These are phyloP conservation scores for Temnothorax longispinosus DNA, from an alignment of 1,140 invertebrate genomes.

Conservation along the genomic window DNA sequence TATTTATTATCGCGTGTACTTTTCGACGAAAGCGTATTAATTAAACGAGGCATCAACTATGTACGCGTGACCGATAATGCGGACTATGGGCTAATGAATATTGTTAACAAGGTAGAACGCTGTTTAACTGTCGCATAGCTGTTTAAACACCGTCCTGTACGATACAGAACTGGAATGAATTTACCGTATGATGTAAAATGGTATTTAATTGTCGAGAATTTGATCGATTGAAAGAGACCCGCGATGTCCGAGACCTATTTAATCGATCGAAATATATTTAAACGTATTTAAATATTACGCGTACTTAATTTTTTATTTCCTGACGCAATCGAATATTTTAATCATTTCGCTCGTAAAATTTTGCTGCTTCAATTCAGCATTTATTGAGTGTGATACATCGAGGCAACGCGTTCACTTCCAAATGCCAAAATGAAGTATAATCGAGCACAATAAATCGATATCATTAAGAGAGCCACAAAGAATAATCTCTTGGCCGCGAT, in stretches of 20 bases:
- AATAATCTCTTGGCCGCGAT: background rate
- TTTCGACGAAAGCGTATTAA: conserved; percentile 59
- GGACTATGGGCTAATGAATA: conserved; percentile 54
- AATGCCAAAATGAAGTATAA: conserved; percentile 17
- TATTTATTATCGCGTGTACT: conserved; percentile 55
- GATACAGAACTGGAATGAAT: conserved; percentile 32
- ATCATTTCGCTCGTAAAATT: background rate
- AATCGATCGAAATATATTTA: background rate
- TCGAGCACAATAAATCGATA: conserved; percentile 18
- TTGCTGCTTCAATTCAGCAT: background rate
- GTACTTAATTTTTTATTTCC: background rate
- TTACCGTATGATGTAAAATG: conserved; percentile 47
- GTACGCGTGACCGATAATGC: conserved; percentile 52
- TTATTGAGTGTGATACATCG: background rate
- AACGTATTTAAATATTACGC: background rate
- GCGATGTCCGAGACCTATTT: conserved; percentile 12
- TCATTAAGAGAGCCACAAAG: background rate
- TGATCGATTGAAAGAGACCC: conserved; percentile 6
- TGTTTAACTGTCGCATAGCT: conserved; percentile 54
- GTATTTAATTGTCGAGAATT: conserved; percentile 54
- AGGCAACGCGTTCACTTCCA: background rate
- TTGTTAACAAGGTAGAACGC: conserved; percentile 57
- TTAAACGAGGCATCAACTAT: conserved; percentile 55
- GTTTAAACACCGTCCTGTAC: conserved; percentile 40
- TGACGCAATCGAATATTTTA: conserved; percentile 6